These are phyloP conservation scores for Strigamia maritima DNA, from an alignment of 2,888 invertebrate species.

Conservation along the genomic window DNA sequence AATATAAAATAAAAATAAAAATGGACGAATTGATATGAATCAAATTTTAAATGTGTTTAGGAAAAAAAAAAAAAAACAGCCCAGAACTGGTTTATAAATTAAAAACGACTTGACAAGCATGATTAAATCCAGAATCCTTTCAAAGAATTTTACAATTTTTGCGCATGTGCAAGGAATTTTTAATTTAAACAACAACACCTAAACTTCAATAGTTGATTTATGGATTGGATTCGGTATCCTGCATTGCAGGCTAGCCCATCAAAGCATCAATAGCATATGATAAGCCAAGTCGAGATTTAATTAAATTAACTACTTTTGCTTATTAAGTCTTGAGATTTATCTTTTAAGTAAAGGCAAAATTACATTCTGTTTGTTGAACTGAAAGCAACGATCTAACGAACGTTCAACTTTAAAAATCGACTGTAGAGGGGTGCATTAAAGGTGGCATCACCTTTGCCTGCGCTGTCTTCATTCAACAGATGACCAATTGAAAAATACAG, in stretches of 20 bases:
- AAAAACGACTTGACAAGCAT: too few relatives aligned
- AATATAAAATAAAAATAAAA: too few relatives aligned
- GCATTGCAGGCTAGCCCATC: background rate
- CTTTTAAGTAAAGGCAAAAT: background rate
- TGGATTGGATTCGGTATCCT: background rate
- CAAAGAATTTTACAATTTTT: background rate
- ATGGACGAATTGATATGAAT: too few relatives aligned
- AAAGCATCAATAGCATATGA: too few relatives aligned
- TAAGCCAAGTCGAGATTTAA: too few relatives aligned
- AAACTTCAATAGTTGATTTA: background rate
- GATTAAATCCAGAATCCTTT: too few relatives aligned
- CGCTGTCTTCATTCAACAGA: slow-evolving; percentile 2
- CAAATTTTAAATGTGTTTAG: too few relatives aligned
- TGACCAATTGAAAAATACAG: slow-evolving; percentile 19
- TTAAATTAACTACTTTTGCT: too few relatives aligned
- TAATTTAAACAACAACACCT: background rate
- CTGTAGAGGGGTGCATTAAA: background rate
- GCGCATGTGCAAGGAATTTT: background rate
- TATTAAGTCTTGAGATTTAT: too few relatives aligned
- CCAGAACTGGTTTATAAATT: too few relatives aligned
- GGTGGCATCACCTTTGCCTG: slow-evolving; percentile 2
- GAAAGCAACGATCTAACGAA: background rate
- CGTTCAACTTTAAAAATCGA: slow-evolving; percentile 4
- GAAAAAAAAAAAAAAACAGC: too few relatives aligned
- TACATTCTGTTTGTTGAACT: background rate